These are phyloP conservation scores for Girardia tigrina DNA, from an alignment of 2,888 invertebrate genomes.

Conservation along the genomic window DNA sequence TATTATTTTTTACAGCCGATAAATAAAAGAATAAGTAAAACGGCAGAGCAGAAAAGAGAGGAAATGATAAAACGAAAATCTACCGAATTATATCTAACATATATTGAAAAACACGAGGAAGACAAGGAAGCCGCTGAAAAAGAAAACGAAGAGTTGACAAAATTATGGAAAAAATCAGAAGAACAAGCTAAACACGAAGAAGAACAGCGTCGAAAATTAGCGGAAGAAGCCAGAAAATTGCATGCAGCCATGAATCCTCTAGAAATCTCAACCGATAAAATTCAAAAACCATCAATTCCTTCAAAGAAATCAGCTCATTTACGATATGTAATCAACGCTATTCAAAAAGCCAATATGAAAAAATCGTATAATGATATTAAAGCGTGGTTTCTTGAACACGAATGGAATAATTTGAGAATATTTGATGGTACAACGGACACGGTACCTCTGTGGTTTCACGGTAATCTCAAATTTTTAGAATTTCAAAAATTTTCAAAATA, in stretches of 20 bases:
- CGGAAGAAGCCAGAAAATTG: neutral
- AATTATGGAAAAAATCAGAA: neutral
- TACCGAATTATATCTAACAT: neutral
- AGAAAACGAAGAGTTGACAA: neutral
- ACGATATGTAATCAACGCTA: neutral
- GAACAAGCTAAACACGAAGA: neutral
- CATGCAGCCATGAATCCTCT: neutral
- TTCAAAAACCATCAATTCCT: neutral
- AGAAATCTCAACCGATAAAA: neutral
- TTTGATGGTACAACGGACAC: neutral
- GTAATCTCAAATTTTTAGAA: neutral
- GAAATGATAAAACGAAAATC: constrained; percentile 9
- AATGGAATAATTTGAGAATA: neutral
- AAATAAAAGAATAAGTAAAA: neutral
- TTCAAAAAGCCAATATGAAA: neutral
- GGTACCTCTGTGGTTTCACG: neutral
- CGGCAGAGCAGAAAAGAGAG: neutral
- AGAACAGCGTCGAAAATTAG: constrained; percentile 17
- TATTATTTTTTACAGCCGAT: too few relatives aligned
- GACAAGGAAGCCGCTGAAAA: neutral
- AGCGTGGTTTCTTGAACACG: neutral
- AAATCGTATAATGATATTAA: neutral
- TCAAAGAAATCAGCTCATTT: neutral
- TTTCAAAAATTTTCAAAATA: too few relatives aligned
- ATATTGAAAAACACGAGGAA: neutral